Evolutionary conservation across 2,888 invertebrate species (phyloP), one percentile per base, ranked within the genome.

Genomic region (Loripinus fragilis): DNA sequence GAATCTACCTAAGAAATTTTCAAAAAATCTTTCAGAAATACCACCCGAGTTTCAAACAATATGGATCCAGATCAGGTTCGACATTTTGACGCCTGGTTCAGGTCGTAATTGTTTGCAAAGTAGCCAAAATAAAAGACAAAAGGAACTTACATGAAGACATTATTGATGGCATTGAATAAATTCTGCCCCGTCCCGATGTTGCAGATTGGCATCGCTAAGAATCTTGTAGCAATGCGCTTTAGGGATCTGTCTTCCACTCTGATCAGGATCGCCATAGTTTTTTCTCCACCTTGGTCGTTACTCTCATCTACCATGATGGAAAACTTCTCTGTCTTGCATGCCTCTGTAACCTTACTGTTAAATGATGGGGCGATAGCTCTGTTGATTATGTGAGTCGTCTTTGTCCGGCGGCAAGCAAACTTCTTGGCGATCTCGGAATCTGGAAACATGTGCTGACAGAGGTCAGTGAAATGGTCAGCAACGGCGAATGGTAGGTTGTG

Each of bases 371-470:
- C 84, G 7, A 79, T 28, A 0, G 72, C 71, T 15, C 74, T 20
- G 41, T 71, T 76, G 10, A 81, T n/a, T 7, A 83, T 76, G 60
- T 76, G 64, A 1, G 81, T 80, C 0, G 75, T 67, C 65, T 85
- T 85, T 0, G 78, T 76, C 28, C 74, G 48, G 28, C 69, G 72
- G 70, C 84, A 86, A 33, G 67, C 33, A 65, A 82, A 84, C 70
- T 81, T 83, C 76, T 84, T 74, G n/a, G 84, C 80, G 10, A 81
- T 80, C 10, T 41, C 48, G 3, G 74, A 81, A 64, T 86, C 81
- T 41, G 86, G 84, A 64, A 86, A 86, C 86, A 86, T 81, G 10
- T 23, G 23, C 72, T 74, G 74, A 38, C 76, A 35, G 1, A 82
- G 45, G 0, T 35, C 8, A 20, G 73, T 74, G 66, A 85, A 81